A percentile compares a stretch with the other conserved stretches of the same genome.
phyloP scores from a whole-genome alignment of 2,113 vertebrate genomes.

The Brachyhypopomus gauderio region DNA sequence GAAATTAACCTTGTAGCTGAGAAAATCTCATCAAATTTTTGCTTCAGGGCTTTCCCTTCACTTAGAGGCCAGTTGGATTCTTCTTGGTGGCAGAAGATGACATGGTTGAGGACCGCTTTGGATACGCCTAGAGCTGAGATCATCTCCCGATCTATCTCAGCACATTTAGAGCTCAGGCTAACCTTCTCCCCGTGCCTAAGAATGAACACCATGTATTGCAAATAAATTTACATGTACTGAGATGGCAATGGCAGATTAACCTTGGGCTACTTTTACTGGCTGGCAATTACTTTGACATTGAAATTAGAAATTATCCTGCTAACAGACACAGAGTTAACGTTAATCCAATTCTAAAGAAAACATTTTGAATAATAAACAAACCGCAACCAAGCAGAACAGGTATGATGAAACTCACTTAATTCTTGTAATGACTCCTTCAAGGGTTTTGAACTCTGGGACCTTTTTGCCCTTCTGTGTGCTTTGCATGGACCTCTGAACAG shows the following conservation, averaged over 20 bases:
- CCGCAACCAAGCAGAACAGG: no score
- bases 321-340: no score
- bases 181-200: slow-evolving; percentile 83
- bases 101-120: slow-evolving; percentile 91
- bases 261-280: background rate
- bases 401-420: slow-evolving; percentile 76
- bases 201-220: background rate
- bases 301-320: no score
- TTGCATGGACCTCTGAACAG: slow-evolving; percentile 91
- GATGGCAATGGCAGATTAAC: background rate
- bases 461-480: slow-evolving; percentile 93
- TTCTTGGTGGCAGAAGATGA: slow-evolving; percentile 99
- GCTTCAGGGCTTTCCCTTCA: slow-evolving; percentile 94
- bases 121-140: slow-evolving; percentile 92
- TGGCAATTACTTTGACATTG: no score
- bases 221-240: background rate
- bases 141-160: slow-evolving; percentile 94
- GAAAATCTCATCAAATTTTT: slow-evolving; percentile 98
- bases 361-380: background rate
- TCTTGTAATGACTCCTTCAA: slow-evolving; percentile 92
- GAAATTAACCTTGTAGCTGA: slow-evolving; percentile 88
- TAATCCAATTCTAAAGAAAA: no score
- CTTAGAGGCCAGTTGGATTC: slow-evolving; percentile 98
- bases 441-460: slow-evolving; percentile 87
- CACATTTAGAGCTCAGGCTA: slow-evolving; percentile 94